Evolutionary conservation across 2,888 invertebrate species (phyloP).

Genomic region (Ichneumoninae sp.): DNA sequence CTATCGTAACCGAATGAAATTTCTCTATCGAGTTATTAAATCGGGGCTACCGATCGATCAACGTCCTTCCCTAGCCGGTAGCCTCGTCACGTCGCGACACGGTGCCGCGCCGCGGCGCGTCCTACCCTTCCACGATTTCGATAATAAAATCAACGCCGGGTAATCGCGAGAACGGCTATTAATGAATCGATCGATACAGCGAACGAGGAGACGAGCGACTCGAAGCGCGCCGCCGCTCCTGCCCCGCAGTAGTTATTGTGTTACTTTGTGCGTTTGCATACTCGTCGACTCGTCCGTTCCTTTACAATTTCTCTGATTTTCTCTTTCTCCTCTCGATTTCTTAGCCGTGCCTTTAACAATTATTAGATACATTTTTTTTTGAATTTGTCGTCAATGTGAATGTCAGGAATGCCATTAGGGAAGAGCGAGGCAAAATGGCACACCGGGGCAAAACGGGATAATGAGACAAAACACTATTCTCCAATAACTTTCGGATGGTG

Average conservation of each 20-base stretch:
- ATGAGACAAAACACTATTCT: too few relatives aligned
- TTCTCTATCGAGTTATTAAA: slow-evolving; percentile 62
- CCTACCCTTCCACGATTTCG: slow-evolving; percentile 44
- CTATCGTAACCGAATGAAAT: slow-evolving; percentile 59
- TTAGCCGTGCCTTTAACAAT: background rate
- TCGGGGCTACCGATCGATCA: slow-evolving; percentile 59
- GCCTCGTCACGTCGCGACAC: slow-evolving; percentile 19
- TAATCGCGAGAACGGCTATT: slow-evolving; percentile 64
- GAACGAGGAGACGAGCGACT: slow-evolving; percentile 60
- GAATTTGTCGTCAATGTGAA: background rate
- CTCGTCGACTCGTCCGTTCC: slow-evolving; percentile 27
- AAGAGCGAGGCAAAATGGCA: too few relatives aligned
- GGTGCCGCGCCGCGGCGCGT: slow-evolving; percentile 5
- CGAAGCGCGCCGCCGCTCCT: slow-evolving; percentile 34
- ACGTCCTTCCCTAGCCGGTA: slow-evolving; percentile 28
- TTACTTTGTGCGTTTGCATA: background rate
- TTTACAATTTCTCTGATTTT: slow-evolving; percentile 8
- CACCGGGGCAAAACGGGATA: too few relatives aligned
- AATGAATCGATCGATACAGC: slow-evolving; percentile 59
- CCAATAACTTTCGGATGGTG: too few relatives aligned
- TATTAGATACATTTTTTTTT: background rate
- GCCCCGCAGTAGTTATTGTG: slow-evolving; percentile 1
- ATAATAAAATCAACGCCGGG: slow-evolving; percentile 62
- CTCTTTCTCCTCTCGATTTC: background rate
- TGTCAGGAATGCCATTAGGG: too few relatives aligned